These are phyloP conservation scores for Ectropis crepuscularia DNA, from an alignment of 2,888 invertebrate genomes.

Conservation along the genomic window DNA sequence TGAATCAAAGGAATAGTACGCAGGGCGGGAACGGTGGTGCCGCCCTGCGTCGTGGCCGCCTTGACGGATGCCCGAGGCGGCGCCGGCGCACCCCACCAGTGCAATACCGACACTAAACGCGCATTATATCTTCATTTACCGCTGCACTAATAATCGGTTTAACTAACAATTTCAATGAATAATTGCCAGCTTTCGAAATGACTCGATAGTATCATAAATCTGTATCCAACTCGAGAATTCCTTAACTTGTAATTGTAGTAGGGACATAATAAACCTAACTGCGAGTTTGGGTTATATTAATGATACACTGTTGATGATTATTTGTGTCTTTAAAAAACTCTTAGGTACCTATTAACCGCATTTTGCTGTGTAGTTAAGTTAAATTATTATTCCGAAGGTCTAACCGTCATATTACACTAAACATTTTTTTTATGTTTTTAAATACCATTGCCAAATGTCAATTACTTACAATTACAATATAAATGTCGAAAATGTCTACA, in stretches of 20 bases:
- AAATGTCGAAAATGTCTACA: too few species aligned
- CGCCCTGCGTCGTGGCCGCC: constrained; percentile 28
- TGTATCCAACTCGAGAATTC: constrained; percentile 49
- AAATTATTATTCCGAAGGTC: constrained; percentile 10
- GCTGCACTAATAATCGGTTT: constrained; percentile 68
- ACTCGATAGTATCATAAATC: constrained; percentile 57
- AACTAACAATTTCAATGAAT: constrained; percentile 69
- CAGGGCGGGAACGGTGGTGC: constrained; percentile 39
- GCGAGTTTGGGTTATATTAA: constrained; percentile 37
- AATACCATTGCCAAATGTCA: too few species aligned
- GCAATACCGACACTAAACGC: constrained; percentile 56
- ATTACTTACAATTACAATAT: too few species aligned
- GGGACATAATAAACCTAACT: constrained; percentile 35
- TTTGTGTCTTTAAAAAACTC: constrained; percentile 32
- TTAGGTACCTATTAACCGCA: constrained; percentile 7
- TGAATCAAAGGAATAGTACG: constrained; percentile 42
- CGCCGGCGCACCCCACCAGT: constrained; percentile 44
- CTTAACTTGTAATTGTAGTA: constrained; percentile 32
- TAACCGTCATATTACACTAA: not conserved
- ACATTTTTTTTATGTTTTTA: too few species aligned
- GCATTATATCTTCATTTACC: constrained; percentile 63
- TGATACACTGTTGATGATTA: constrained; percentile 39
- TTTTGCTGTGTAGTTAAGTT: constrained; percentile 3
- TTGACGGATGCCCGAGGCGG: constrained; percentile 30
- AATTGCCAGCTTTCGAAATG: constrained; percentile 63